phyloP scores from a whole-genome alignment of 2,888 invertebrate genomes.

The Pachycephus smyrnensis region DNA sequence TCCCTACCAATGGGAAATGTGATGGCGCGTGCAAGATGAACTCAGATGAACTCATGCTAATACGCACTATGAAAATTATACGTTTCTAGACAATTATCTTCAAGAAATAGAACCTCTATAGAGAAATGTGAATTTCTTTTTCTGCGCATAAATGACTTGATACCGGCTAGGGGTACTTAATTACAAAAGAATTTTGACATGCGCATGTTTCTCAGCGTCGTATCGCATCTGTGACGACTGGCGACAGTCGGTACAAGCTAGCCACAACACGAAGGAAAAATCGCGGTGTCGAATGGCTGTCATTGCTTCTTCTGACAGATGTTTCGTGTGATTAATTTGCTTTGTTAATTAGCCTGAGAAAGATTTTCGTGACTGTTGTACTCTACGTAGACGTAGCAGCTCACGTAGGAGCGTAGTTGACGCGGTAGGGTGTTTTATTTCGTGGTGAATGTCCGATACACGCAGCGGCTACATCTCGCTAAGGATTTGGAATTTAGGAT shows the following conservation, averaged over 20 bases:
- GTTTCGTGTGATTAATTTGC: conserved; percentile 39
- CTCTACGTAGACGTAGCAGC: neutral
- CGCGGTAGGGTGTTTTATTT: conserved; percentile 9
- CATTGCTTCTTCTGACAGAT: conserved; percentile 53
- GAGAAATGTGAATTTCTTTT: neutral
- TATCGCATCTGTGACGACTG: neutral
- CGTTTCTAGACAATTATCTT: neutral
- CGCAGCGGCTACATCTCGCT: conserved; percentile 22
- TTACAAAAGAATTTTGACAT: neutral
- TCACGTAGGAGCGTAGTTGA: neutral
- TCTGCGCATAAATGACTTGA: neutral
- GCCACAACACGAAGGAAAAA: conserved; percentile 47
- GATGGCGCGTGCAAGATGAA: neutral
- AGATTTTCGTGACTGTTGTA: neutral
- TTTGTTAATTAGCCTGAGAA: conserved; percentile 27
- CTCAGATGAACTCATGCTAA: neutral
- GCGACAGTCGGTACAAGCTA: conserved; percentile 34
- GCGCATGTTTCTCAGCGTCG: neutral
- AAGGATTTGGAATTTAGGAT: conserved; percentile 18
- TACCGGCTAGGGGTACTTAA: neutral
- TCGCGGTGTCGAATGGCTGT: conserved; percentile 45
- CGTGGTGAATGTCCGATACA: conserved; percentile 28
- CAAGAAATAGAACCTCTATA: neutral
- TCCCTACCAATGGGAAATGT: neutral
- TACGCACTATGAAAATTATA: neutral